Percentiles rank a stretch among this genome's conserved stretches.
Conservation (phyloP, 2,113 vertebrate species). For the Malurus elegans region DNA sequence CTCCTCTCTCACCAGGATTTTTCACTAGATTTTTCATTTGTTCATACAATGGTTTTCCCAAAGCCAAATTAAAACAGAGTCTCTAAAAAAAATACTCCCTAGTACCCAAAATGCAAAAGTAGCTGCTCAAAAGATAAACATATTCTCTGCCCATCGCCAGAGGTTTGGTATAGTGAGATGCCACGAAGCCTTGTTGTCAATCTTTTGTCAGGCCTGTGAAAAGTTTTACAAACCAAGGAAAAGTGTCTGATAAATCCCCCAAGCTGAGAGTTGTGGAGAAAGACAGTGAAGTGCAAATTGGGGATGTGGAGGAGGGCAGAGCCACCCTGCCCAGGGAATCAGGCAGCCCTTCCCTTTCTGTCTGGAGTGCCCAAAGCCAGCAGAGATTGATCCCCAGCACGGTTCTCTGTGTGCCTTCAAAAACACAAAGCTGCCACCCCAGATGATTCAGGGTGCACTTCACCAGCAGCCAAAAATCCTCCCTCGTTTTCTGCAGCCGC, state of each 20-base stretch:
- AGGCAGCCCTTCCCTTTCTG: not conserved
- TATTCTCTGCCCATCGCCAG: not conserved
- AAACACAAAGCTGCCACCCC: not conserved
- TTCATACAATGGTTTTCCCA: not conserved
- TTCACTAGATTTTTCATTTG: not conserved
- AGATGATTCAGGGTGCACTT: not conserved
- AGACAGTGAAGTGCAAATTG: fast-evolving
- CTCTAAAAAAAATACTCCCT: not conserved
- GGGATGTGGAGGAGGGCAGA: fast-evolving
- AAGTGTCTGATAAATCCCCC: not conserved
- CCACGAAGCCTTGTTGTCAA: fast-evolving
- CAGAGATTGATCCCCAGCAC: not conserved
- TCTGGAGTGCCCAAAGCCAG: fast-evolving
- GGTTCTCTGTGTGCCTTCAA: not conserved
- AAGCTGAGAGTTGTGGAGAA: not conserved
- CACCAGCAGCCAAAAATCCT: not conserved
- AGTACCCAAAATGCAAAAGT: not conserved
- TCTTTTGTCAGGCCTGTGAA: not conserved
- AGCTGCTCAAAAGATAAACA: not conserved
- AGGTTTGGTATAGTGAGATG: not conserved
- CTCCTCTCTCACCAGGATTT: not conserved
- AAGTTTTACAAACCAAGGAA: not conserved
- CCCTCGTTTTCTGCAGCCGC: not conserved
- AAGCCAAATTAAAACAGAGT: not conserved
- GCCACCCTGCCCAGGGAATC: fast-evolving